Evolutionary conservation across 2,888 invertebrate genomes (phyloP), one percentile per base, ranked within the genome.

Genomic region (Agrotis clavis): DNA sequence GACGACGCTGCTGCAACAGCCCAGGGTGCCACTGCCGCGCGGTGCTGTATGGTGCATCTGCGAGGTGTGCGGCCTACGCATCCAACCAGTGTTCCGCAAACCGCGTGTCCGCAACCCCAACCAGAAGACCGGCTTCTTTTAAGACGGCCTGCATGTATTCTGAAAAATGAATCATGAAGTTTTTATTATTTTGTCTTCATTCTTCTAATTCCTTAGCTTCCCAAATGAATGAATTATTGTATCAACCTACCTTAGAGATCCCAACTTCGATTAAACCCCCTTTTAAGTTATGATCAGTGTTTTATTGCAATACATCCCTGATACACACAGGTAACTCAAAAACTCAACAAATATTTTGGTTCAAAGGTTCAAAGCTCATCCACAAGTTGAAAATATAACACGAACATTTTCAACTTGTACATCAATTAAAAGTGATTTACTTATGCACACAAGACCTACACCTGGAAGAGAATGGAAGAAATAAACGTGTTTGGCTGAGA

Each of bases 181-280:
- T 53, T 61, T 13, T 78, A 51, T 73, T 41, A 61, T 65, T 76
- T 79, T n/a, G 60, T n/a, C 64, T 65, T 30, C 51, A 16, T 48
- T 67, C 62, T 79, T 79, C 66, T 47, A 0, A 48, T 18, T 41
- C 66, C 80, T 45, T 79, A 74, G 77, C 41, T 59, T 74, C 66
- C 80, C 30, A 65, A 54, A 54, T 67, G n/a, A 77, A 81, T 51
- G 48, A 81, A 77, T 68, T 35, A 51, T 59, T 63, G 21, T 79
- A 50, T 77, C 66, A 79, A 59, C 80, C 80, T 59, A n/a, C 80
- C 71, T 48, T 75, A 74, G 66, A 47, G 14, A 64, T 65, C 75
- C 66, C n/a, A 19, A 65, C 71, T 74, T 74, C 75, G 18, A 75
- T 72, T 66, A 72, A 67, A 75, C 54, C 75, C n/a, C n/a, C 41